Evolutionary conservation across 1,140 invertebrate species (phyloP), one percentile per base, ranked within the genome.

Genomic region (Stenopsyche tienmushanensis): DNA sequence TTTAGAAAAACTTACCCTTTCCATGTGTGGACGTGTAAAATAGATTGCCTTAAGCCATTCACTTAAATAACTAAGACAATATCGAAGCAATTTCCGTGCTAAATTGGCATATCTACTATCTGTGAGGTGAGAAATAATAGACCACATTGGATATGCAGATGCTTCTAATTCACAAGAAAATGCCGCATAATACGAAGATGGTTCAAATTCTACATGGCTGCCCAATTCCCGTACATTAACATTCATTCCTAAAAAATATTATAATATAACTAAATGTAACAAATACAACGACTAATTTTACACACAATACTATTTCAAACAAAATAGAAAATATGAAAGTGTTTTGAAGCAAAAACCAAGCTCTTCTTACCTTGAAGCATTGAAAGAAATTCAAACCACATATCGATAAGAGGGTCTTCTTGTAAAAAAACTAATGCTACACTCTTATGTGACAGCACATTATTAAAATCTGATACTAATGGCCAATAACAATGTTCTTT

Each of bases 401-500:
- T 91, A 72, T 93, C 86, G 18, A 97, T 83, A 13, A 98, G 84
- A 60, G 86, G 85, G 72, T 90, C 86, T 75, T 98, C 92, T 47
- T 86, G 85, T 76, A 98, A 86, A 76, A 98, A 98, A 71, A 91
- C 87, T 63, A 93, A 76, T 0, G 95, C 94, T 15, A 98, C 92
- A 9, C 89, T 90, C 69, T 88, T 84, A 77, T 98, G 96, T 0
- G 93, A 94, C 1, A 99, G 82, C n/a, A 98, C 90, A 78, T 98
- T 98, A 74, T 97, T 98, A 34, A 99, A 86, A 82, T 99, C 96
- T 0, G 94, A 97, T 34, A 98, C 93, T 1, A 98, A 82, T 9
- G 96, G 95, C 96, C 96, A 98, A 79, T 97, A 98, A 80, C 94
- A 97, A 78, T 98, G 96, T 73, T 97, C 93, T 77, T 94, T 96